phyloP scores from a whole-genome alignment of 2,888 invertebrate species.

The Thereva nobilitata region DNA sequence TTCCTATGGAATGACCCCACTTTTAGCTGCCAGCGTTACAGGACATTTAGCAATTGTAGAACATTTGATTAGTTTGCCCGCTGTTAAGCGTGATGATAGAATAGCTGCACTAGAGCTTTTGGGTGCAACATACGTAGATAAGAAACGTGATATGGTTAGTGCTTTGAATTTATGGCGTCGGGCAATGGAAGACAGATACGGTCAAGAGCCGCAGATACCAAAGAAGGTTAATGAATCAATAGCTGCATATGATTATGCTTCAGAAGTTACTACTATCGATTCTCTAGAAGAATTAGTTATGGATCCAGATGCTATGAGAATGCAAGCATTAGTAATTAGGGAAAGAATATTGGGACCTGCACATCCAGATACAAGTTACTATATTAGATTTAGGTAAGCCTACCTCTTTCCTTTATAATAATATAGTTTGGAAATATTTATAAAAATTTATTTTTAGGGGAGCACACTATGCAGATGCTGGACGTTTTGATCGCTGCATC shows the following conservation, averaged over 20 bases:
- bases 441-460: conserved; percentile 62
- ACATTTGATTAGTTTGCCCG: conserved; percentile 77
- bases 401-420: neutral
- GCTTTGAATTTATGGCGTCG: conserved; percentile 88
- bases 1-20: conserved; percentile 94
- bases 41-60: conserved; percentile 94
- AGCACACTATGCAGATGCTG: conserved; percentile 92
- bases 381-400: conserved; percentile 76
- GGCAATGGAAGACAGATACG: conserved; percentile 82
- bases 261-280: conserved; percentile 78
- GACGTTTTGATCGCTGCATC: conserved; percentile 89
- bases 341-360: conserved; percentile 90
- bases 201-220: conserved; percentile 69
- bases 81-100: conserved; percentile 76
- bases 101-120: conserved; percentile 90
- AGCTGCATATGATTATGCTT: conserved; percentile 85
- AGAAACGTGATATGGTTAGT: conserved; percentile 89
- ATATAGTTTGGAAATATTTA: neutral
- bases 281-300: conserved; percentile 84
- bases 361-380: conserved; percentile 96
- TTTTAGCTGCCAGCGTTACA: conserved; percentile 89
- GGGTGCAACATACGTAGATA: conserved; percentile 96
- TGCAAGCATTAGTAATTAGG: conserved; percentile 90
- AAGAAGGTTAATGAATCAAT: conserved; percentile 77
- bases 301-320: conserved; percentile 95